These are phyloP conservation scores for Tenthredo scrophulariae DNA, from an alignment of 2,888 invertebrate genomes.

Conservation along the genomic window DNA sequence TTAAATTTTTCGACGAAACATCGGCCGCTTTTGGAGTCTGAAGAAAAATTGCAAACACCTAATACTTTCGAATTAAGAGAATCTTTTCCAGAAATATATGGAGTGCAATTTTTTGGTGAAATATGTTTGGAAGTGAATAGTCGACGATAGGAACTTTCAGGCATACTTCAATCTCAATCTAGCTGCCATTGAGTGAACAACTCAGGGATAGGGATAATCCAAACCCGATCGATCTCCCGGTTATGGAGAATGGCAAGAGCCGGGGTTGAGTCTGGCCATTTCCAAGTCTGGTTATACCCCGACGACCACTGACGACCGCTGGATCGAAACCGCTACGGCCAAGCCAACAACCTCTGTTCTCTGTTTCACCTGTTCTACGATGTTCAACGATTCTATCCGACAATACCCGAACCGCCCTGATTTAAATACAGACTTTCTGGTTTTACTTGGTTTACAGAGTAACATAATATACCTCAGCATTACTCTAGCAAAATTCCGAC, in stretches of 20 bases:
- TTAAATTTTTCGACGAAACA: not conserved
- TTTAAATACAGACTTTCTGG: not conserved
- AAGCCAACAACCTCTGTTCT: conserved; percentile 48
- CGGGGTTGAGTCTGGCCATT: conserved; percentile 41
- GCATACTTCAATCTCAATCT: not conserved
- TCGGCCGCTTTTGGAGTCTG: not conserved
- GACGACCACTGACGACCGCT: conserved; percentile 39
- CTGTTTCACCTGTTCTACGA: conserved; percentile 49
- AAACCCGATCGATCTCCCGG: conserved; percentile 44
- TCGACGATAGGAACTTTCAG: conserved; percentile 1
- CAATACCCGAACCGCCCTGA: conserved; percentile 5
- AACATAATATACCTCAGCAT: not conserved
- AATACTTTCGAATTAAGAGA: not conserved
- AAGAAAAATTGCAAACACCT: not conserved
- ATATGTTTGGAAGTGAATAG: not conserved
- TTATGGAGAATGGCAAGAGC: conserved; percentile 40
- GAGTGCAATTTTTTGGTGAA: not conserved
- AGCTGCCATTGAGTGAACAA: conserved; percentile 40
- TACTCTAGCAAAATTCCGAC: not conserved
- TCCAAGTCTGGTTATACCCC: conserved; percentile 47
- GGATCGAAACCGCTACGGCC: conserved; percentile 46
- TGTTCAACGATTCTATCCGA: conserved; percentile 37
- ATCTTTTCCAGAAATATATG: not conserved
- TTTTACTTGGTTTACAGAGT: conserved; percentile 14
- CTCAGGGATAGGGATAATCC: conserved; percentile 29